Base-by-base conservation (phyloP, 2,888 invertebrate genomes). In the Mythimna impura region DNA sequence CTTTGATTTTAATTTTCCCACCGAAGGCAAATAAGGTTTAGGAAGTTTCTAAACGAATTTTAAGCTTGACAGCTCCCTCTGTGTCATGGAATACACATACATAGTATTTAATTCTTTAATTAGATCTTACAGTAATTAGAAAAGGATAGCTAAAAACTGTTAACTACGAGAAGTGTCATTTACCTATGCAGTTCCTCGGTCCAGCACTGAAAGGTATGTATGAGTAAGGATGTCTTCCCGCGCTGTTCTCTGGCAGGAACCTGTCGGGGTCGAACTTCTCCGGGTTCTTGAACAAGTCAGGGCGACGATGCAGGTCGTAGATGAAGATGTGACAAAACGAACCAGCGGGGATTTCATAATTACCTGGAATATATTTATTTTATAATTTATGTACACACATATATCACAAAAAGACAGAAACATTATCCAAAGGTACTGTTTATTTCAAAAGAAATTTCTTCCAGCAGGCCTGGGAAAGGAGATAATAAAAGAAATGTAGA, bases 171-270 rank as follows among this genome's bases (percentile, higher is more conserved):
- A 2, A 10, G 20, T 36, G 20, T 47, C 1, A 22, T 36, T 68
- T 82, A 91, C 91, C 90, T 79, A 97, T 97, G 81, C 97, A 97
- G 88, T 97, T 97, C 63, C 97, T 95, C 0, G 97, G 97, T 0
- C 97, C 97, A 0, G 97, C 97, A 86, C 97, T 97, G 78, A 97
- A 97, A 0, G 97, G 97, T 71, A 97, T 96, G 87, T 96, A 97
- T 0, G 97, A 95, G 82, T 96, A 97, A 0, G 97, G 97, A 93
- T 97, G 97, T 22, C 97, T 93, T 34, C 93, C 91, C 0, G 86
- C 79, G 10, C 93, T 90, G 85, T 96, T 97, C 88, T 73, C 97
- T 0, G 97, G 97, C 22, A 97, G 90, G 91, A 98, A 98, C 81
- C 98, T 94, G 68, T 98, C 97, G 0, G 98, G 98, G 89, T 97